Evolutionary conservation across 2,113 vertebrate genomes (phyloP).

Genomic region (Sphyrna mokarran): DNA sequence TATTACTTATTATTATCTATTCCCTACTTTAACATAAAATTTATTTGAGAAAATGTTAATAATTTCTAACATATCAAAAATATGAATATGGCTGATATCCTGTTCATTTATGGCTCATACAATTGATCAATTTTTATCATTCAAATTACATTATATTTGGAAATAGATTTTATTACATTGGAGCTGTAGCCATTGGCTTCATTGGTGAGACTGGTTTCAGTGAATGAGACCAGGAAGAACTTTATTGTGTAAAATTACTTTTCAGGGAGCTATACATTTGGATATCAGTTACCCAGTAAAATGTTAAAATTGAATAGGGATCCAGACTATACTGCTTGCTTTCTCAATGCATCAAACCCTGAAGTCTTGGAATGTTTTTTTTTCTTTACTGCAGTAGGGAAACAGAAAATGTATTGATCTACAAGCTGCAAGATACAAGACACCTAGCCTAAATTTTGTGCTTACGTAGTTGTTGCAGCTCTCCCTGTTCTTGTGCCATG

Average conservation of each 20-base stretch:
- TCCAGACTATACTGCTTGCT: too few species aligned
- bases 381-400: neutral
- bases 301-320: neutral
- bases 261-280: neutral
- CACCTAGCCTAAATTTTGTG: neutral
- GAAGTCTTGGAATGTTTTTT: neutral
- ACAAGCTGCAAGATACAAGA: neutral
- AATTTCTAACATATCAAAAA: neutral
- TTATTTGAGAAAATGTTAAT: neutral
- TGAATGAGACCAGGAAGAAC: neutral
- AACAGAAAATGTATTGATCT: neutral
- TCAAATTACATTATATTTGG: neutral
- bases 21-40: neutral
- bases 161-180: neutral
- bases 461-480: neutral
- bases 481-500: too few species aligned
- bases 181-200: neutral
- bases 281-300: neutral
- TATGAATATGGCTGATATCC: neutral
- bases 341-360: neutral
- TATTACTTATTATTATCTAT: neutral
- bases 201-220: neutral
- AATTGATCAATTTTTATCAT: neutral
- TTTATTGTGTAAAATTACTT: neutral
- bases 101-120: neutral